Evolutionary conservation across 1,140 invertebrate genomes (phyloP).

Genomic region (Pachyrhynchus sulphureomaculatus): DNA sequence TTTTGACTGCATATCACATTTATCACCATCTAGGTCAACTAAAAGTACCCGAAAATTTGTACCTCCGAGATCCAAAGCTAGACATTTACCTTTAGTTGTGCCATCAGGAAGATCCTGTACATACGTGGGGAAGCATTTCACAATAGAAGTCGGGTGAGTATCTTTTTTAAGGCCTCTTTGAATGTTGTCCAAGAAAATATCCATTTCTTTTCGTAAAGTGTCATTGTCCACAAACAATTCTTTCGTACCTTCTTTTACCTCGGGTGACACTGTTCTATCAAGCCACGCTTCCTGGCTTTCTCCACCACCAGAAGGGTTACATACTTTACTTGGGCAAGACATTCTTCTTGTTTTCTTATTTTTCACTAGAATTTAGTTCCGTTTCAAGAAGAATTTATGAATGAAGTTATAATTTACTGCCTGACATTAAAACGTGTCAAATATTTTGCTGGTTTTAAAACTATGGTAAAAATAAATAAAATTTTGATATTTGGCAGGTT

Average conservation of each 20-base stretch:
- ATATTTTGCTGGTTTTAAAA: too few species aligned
- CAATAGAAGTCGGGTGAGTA: slow-evolving; percentile 73
- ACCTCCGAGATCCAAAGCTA: slow-evolving; percentile 96
- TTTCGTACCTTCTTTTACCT: slow-evolving; percentile 86
- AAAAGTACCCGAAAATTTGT: slow-evolving; percentile 98
- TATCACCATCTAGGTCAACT: slow-evolving; percentile 79
- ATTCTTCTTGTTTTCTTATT: neutral
- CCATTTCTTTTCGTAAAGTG: slow-evolving; percentile 75
- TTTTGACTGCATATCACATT: slow-evolving; percentile 91
- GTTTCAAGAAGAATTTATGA: neutral
- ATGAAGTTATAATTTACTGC: too few species aligned
- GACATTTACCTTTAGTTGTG: slow-evolving; percentile 92
- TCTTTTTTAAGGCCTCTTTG: slow-evolving; percentile 77
- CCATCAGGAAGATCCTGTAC: slow-evolving; percentile 96
- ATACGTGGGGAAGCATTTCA: slow-evolving; percentile 86
- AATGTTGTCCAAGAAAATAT: slow-evolving; percentile 73
- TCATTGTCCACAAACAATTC: slow-evolving; percentile 81
- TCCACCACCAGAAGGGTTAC: slow-evolving; percentile 18
- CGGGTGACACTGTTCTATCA: neutral
- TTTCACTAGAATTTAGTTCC: neutral
- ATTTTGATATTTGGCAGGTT: too few species aligned
- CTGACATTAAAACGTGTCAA: too few species aligned
- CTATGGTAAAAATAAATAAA: too few species aligned
- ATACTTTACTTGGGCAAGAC: slow-evolving; percentile 21
- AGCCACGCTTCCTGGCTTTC: neutral